Evolutionary conservation across 2,113 vertebrate genomes (phyloP).

Genomic region (Ictalurus punctatus): DNA sequence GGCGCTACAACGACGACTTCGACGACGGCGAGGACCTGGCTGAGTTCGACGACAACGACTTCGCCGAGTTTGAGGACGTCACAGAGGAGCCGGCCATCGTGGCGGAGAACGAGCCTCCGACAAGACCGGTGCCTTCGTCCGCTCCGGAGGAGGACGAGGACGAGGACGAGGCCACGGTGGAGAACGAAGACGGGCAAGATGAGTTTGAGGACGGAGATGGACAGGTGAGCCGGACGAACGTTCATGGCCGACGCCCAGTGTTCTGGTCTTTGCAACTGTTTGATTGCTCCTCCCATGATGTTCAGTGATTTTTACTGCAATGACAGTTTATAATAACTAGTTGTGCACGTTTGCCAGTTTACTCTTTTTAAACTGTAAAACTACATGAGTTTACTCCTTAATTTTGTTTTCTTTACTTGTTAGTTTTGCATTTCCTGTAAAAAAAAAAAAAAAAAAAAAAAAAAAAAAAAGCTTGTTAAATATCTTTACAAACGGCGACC

Average conservation of each 20-base stretch:
- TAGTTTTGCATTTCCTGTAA: too few relatives aligned
- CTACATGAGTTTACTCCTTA: too few relatives aligned
- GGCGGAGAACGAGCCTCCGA: slow-evolving; percentile 68
- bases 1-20: slow-evolving; percentile 86
- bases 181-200: slow-evolving; percentile 91
- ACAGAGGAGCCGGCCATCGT: slow-evolving; percentile 80
- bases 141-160: slow-evolving; percentile 75
- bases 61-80: slow-evolving; percentile 95
- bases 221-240: slow-evolving; percentile 69
- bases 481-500: too few relatives aligned
- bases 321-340: too few relatives aligned
- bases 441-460: too few relatives aligned
- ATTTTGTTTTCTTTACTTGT: too few relatives aligned
- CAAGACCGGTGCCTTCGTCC: slow-evolving; percentile 60
- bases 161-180: slow-evolving; percentile 91
- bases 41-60: slow-evolving; percentile 97
- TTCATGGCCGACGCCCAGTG: background rate
- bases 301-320: too few relatives aligned
- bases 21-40: slow-evolving; percentile 91
- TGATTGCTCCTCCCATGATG: too few relatives aligned
- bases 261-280: background rate
- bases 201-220: slow-evolving; percentile 89
- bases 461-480: too few relatives aligned
- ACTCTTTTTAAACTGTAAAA: too few relatives aligned
- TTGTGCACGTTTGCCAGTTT: too few relatives aligned